Conservation (phyloP, 1,140 invertebrate species). For the Brachystomella parvula region DNA sequence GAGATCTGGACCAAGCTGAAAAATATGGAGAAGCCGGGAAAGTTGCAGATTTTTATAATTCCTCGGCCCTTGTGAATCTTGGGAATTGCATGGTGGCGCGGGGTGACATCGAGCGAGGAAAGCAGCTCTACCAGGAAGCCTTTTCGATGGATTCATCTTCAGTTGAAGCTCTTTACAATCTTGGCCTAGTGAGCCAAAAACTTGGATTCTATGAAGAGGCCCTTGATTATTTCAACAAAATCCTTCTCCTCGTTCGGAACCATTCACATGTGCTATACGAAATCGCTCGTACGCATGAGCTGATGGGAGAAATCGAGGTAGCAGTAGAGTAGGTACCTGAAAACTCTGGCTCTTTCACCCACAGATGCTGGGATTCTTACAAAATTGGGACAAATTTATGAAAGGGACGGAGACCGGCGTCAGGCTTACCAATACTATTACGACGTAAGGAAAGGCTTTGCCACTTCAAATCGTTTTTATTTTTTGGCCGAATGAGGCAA, state of each 20-base stretch:
- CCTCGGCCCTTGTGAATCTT: slow-evolving; percentile 77
- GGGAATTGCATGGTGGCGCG: slow-evolving; percentile 71
- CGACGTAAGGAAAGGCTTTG: slow-evolving; percentile 65
- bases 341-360: slow-evolving; percentile 71
- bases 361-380: slow-evolving; percentile 73
- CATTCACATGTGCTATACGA: slow-evolving; percentile 80
- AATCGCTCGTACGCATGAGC: slow-evolving; percentile 71
- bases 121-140: slow-evolving; percentile 66
- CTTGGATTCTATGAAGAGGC: slow-evolving; percentile 64
- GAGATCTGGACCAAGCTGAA: slow-evolving; percentile 72
- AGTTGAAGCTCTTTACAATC: slow-evolving; percentile 85
- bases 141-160: slow-evolving; percentile 72
- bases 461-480: not conserved
- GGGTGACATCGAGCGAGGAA: slow-evolving; percentile 64
- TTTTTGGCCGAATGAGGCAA: not conserved
- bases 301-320: slow-evolving; percentile 63
- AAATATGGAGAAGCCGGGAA: slow-evolving; percentile 69
- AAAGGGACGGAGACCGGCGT: slow-evolving; percentile 76
- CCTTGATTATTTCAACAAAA: slow-evolving; percentile 71
- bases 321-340: slow-evolving; percentile 74
- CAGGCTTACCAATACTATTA: slow-evolving; percentile 86
- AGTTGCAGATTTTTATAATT: slow-evolving; percentile 69
- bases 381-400: slow-evolving; percentile 76
- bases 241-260: slow-evolving; percentile 65
- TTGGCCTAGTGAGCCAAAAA: slow-evolving; percentile 67